Percentiles rank a stretch among this genome's conserved stretches.
These are phyloP conservation scores for Schlechtendalia chinensis DNA, from an alignment of 1,140 invertebrate species.

Conservation along the genomic window DNA sequence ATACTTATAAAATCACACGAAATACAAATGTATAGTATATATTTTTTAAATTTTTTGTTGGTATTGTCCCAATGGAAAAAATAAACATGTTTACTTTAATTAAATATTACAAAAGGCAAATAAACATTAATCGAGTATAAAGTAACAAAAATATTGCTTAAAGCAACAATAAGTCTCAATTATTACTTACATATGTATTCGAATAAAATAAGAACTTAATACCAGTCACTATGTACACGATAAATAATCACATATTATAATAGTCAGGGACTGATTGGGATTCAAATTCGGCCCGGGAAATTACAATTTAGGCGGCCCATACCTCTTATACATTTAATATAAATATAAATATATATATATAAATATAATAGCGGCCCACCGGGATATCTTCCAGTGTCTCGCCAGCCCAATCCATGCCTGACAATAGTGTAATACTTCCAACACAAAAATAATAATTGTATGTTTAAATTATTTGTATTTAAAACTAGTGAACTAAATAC, in stretches of 20 bases:
- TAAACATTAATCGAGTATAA: slow-evolving; percentile 1
- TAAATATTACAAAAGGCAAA: slow-evolving; percentile 2
- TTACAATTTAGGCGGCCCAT: no score
- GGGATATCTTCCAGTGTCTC: no score
- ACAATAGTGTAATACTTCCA: background rate
- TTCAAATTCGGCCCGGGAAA: background rate
- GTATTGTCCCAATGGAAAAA: background rate
- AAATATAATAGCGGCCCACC: no score
- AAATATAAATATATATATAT: no score
- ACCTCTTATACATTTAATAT: no score
- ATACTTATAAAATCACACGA: slow-evolving; percentile 5
- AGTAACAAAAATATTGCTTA: background rate
- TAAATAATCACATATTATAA: slow-evolving; percentile 1
- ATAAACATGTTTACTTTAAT: background rate
- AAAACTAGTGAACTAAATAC: slow-evolving; percentile 34
- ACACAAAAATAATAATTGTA: background rate
- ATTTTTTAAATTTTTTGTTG: background rate
- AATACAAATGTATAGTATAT: background rate
- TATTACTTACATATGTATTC: background rate
- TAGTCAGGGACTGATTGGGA: background rate
- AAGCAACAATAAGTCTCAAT: background rate
- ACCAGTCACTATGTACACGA: background rate
- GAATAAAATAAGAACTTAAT: background rate
- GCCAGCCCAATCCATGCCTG: no score
- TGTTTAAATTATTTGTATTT: background rate